Evolutionary conservation across 2,888 invertebrate genomes (phyloP), one percentile per base, ranked within the genome.

Genomic region (Drosophila sordidapex): DNA sequence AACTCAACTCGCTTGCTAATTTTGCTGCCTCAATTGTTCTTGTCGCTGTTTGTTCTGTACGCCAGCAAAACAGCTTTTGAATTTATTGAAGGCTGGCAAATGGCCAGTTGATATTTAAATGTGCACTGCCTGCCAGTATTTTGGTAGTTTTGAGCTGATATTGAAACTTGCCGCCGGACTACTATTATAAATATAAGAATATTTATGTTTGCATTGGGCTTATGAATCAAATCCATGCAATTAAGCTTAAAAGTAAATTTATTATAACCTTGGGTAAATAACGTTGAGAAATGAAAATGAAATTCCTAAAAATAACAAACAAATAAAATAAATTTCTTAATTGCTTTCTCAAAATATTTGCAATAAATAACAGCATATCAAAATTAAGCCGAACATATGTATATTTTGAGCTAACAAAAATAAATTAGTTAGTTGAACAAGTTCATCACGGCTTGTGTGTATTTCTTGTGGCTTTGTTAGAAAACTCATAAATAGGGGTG

Each of bases 61-160:
- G 27, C 56, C 51, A 48, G 31, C 61, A 62, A 52, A 62, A 52
- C 29, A 67, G 38, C 46, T 59, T 58, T 38, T 53, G 33, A 27
- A 43, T 61, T 70, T 52, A 21, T 68, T 51, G 11, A 56, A 49
- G 57, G 57, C 43, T 43, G 13, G 10, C 29, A 27, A 27, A 27
- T 43, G 57, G n/a, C 25, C 40, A 51, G 35, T 65, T 36, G 40
- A 46, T 60, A 68, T 68, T 68, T 68, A 76, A 76, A 52, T 58
- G 35, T 43, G 21, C 10, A 49, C 35, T 46, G 25, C 25, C 35
- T 38, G 54, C 36, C 25, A 10, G 38, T 49, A 62, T 72, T 71
- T 77, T 73, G 58, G 43, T 58, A 60, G 66, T 76, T 60, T 73
- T 64, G 56, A 60, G 40, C 27, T 62, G 59, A 62, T 60, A 65